phyloP scores from a whole-genome alignment of 1,140 invertebrate species.

The Batillaria attramentaria region DNA sequence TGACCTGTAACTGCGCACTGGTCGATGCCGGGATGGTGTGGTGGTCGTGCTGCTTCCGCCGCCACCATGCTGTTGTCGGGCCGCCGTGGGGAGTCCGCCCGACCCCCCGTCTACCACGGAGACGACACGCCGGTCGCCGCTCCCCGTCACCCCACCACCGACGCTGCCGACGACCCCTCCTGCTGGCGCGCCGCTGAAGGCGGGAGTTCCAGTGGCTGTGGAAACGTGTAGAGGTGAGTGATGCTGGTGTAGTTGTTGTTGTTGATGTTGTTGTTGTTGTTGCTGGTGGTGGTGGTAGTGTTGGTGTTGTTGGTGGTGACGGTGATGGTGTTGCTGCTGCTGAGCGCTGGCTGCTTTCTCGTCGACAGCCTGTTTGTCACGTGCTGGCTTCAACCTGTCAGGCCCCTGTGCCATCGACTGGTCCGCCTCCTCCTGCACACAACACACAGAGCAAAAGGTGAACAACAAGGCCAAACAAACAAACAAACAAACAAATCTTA shows the following conservation, averaged over 20 bases:
- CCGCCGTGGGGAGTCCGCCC: neutral
- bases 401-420: constrained; percentile 64
- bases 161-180: neutral
- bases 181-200: neutral
- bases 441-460: neutral
- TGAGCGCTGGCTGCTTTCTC: constrained; percentile 15
- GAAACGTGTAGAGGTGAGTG: neutral
- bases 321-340: neutral
- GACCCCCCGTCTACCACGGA: neutral
- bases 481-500: neutral
- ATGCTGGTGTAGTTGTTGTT: constrained; percentile 24
- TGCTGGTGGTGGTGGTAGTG: constrained; percentile 7
- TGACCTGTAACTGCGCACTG: too few species aligned
- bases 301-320: neutral
- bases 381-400: constrained; percentile 47
- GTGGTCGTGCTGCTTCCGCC: too few species aligned
- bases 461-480: neutral
- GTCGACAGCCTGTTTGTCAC: constrained; percentile 35
- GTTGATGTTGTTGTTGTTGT: constrained; percentile 8
- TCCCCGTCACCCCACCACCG: neutral
- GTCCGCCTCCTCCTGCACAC: constrained; percentile 62
- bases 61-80: neutral
- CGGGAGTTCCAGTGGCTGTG: neutral
- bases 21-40: too few species aligned
- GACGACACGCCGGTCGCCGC: neutral